Evolutionary conservation across 2,797 vertebrate genomes (phyloP), one percentile per base, ranked within the genome.

Genomic region (Coranthus polyacanthus): DNA sequence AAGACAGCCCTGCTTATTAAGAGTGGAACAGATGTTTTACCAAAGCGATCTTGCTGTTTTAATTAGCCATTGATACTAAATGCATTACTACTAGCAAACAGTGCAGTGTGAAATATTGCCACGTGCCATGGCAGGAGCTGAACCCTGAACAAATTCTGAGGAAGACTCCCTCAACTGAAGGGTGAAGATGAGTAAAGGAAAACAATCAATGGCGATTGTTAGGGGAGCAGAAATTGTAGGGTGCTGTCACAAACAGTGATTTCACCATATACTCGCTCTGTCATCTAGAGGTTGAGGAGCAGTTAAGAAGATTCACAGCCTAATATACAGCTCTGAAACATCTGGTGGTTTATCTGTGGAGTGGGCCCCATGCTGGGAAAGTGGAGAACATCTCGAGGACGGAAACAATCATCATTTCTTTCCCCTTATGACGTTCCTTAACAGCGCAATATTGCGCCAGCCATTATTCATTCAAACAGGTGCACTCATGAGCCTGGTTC

Each of bases 11-110:
- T 42, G 79, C 84, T 89, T 90, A 88, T 88, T 90, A 91, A 75
- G 82, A 84, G 82, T 2, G 69, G 87, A 93, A 91, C 92, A 94
- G 90, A 92, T 93, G 92, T 90, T 93, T 90, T 74, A 77, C 81
- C 87, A 86, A 92, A 89, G 87, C 32, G 68, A 88, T 91, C 82
- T 80, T 65, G 68, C 82, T n/a, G 81, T 87, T 90, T 88, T 92
- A 92, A 93, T 93, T 92, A 91, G 86, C 87, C 83, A 84, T 72
- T 89, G 86, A 90, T 90, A 75, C 83, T 83, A 87, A 91, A 90
- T 72, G 67, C 84, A 87, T 87, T 89, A 86, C 81, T 52, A 61
- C 41, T 32, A 56, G 76, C 58, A 78, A 82, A 79, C 39, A 63
- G 64, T 32, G 62, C 46, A 1, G 63, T 72, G 60, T 88, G 55